Percentiles rank a stretch among this genome's conserved stretches.
Evolutionary conservation across 2,113 vertebrate genomes (phyloP).

Genomic region (Mola mola): DNA sequence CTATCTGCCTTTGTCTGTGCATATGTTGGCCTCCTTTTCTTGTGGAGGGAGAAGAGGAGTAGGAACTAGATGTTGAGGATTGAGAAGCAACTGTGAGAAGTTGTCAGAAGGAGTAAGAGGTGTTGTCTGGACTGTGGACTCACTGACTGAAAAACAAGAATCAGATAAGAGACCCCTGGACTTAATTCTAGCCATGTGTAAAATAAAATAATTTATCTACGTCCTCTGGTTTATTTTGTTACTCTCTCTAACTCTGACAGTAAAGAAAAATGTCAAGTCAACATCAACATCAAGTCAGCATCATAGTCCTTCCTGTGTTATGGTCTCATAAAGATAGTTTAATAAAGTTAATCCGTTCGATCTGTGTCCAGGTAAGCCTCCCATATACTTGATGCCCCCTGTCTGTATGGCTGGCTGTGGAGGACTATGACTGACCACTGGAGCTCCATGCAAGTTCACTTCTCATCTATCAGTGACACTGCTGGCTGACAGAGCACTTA

Average conservation of each 20-base stretch:
- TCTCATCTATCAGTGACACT: constrained; percentile 90
- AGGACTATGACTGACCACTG: constrained; percentile 61
- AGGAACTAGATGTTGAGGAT: constrained; percentile 46
- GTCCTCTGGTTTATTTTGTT: constrained; percentile 4
- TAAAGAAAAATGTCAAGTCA: constrained; percentile 41
- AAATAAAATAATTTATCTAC: constrained; percentile 35
- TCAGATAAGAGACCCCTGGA: constrained; percentile 48
- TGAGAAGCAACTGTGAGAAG: constrained; percentile 67
- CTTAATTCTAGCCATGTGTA: constrained; percentile 40
- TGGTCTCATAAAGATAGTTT: background rate
- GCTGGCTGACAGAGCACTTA: constrained; percentile 88
- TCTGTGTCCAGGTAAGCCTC: constrained; percentile 39
- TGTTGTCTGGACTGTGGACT: constrained; percentile 52
- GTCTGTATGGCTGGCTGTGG: constrained; percentile 61
- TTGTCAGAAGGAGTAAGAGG: constrained; percentile 66
- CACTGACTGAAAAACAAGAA: constrained; percentile 57
- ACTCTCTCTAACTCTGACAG: constrained; percentile 10
- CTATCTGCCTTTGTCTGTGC: constrained; percentile 25
- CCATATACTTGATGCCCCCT: constrained; percentile 29
- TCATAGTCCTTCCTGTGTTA: too few relatives aligned
- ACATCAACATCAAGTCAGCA: too few relatives aligned
- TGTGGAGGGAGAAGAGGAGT: background rate
- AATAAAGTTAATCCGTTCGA: too few relatives aligned
- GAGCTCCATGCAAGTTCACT: constrained; percentile 75
- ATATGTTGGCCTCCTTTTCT: constrained; percentile 6